Conservation (phyloP, 2,888 invertebrate genomes). For the Parascotia fuliginaria region DNA sequence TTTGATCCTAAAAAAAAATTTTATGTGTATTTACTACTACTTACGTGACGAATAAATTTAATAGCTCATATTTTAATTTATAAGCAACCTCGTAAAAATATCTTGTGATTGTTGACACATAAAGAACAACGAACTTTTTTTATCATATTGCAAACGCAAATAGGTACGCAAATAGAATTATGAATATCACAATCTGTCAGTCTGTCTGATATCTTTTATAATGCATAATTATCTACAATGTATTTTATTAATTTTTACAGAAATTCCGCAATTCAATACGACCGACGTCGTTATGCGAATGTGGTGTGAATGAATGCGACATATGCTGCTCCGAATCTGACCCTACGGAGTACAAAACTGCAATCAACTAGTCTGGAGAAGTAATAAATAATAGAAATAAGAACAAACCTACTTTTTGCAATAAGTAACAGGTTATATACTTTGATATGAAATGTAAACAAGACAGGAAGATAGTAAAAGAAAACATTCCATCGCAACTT, state of each 20-base stretch:
- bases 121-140: constrained; percentile 18
- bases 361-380: constrained; percentile 69
- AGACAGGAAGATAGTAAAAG: constrained; percentile 63
- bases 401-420: constrained; percentile 35
- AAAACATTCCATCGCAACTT: constrained; percentile 63
- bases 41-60: too few species aligned
- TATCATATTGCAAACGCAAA: constrained; percentile 4
- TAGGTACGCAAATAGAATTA: constrained; percentile 3
- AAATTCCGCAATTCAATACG: constrained; percentile 91
- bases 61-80: too few species aligned
- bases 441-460: constrained; percentile 69
- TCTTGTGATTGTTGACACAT: constrained; percentile 10
- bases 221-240: constrained; percentile 22
- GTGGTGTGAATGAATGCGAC: constrained; percentile 92
- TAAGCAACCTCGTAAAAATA: background rate
- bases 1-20: too few species aligned
- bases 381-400: constrained; percentile 34
- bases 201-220: constrained; percentile 13
- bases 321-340: constrained; percentile 80
- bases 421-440: constrained; percentile 45
- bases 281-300: constrained; percentile 90
- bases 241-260: constrained; percentile 75
- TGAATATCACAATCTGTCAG: constrained; percentile 2
- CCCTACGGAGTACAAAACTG: constrained; percentile 73
- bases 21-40: too few species aligned